phyloP scores from a whole-genome alignment of 2,113 vertebrate species.

The Pygoscelis antarcticus region DNA sequence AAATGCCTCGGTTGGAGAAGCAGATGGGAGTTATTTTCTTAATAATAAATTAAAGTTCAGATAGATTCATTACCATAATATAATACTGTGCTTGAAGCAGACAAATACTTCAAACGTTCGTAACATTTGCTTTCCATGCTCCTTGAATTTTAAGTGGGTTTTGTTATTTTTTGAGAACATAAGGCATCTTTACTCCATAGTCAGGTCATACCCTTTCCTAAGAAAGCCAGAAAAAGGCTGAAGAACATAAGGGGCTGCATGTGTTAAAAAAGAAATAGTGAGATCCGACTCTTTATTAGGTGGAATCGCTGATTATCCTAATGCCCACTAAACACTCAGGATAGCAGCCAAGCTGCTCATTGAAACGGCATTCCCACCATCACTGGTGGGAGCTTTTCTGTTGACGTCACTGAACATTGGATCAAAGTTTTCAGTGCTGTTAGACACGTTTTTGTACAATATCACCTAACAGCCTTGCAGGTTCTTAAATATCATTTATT shows the following conservation, averaged over 20 bases:
- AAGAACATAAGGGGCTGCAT: not conserved
- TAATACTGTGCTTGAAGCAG: not conserved
- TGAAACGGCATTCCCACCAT: not conserved
- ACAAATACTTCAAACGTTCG: not conserved
- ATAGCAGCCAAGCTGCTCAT: not conserved
- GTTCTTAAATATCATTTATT: not conserved
- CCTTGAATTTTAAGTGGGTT: not conserved
- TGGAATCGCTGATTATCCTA: not conserved
- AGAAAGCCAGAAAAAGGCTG: not conserved
- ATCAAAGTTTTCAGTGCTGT: not conserved
- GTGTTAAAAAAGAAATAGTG: not conserved
- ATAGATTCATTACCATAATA: not conserved
- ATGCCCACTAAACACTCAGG: not conserved
- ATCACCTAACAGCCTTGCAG: not conserved
- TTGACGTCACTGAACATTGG: not conserved
- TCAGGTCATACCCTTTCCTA: not conserved
- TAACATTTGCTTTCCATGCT: not conserved
- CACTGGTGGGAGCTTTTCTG: not conserved
- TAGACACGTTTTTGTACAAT: not conserved
- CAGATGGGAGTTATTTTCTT: not conserved
- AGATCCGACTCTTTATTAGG: not conserved
- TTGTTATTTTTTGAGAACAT: not conserved
- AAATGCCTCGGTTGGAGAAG: not conserved
- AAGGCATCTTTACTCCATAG: not conserved
- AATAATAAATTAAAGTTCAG: not conserved